phyloP scores from a whole-genome alignment of 2,113 vertebrate genomes.

The Dasyprocta punctata region DNA sequence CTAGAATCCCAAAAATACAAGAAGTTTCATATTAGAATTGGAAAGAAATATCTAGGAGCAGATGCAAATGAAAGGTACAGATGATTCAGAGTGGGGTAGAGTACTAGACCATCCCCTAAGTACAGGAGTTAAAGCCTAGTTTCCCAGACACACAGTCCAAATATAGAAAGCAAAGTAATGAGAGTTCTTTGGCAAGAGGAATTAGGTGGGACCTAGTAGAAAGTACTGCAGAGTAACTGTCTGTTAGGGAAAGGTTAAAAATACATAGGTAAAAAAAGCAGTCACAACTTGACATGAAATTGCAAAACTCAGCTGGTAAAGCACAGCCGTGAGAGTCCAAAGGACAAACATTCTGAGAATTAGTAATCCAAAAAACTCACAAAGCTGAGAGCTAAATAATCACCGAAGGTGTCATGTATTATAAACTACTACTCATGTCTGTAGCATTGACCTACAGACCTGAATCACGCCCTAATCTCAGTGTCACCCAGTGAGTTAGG shows the following conservation, averaged over 20 bases:
- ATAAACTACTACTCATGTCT: not conserved
- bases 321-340: not conserved
- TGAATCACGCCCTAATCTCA: not conserved
- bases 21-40: not conserved
- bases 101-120: not conserved
- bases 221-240: not conserved
- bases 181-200: not conserved
- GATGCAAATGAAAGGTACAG: not conserved
- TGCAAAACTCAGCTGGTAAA: not conserved
- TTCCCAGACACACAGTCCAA: not conserved
- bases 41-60: not conserved
- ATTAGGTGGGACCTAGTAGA: not conserved
- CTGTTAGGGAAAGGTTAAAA: conserved; percentile 21
- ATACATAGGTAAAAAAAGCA: not conserved
- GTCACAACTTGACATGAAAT: not conserved
- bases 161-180: not conserved
- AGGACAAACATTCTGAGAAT: not conserved
- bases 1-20: not conserved
- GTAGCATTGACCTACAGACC: not conserved
- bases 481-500: not conserved
- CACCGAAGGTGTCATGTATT: not conserved
- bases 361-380: not conserved
- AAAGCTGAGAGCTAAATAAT: not conserved
- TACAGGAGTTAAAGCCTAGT: not conserved
- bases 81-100: not conserved